Base-by-base conservation (phyloP, 1,140 invertebrate genomes). In the Bombus soroeensis region DNA sequence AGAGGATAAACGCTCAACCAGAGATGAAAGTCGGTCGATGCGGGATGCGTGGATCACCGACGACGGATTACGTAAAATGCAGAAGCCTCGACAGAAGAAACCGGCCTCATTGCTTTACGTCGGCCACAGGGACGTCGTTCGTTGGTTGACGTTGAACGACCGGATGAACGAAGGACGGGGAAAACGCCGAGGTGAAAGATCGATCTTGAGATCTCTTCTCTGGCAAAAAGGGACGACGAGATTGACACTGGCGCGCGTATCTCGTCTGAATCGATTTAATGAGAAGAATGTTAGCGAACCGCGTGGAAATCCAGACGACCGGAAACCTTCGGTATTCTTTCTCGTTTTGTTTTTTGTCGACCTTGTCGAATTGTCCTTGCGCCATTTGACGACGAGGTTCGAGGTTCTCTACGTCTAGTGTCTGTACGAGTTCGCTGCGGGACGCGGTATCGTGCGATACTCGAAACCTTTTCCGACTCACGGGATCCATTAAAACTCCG, bases 21-120 rank as follows among this genome's bases (percentile, higher is more conserved):
- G 59, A 47, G 37, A 59, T 39, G 39, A 68, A 64, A 72, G 57
- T 15, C 28, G 72, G 22, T 5, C 10, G 57, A 47, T 22, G 18
- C 47, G 47, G 47, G 47, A 22, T 74, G 64, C 78, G 72, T 66
- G 64, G 62, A 32, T 25, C n/a, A 0, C 9, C 5, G 41, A 70
- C 73, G n/a, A 70, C 28, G 87, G 89, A 90, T 90, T 86, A 90
- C 89, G 68, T 88, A 88, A 90, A 90, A 88, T 90, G 87, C 87
- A 64, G 43, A 73, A 83, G 81, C 64, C 81, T 88, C 34, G 47
- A 57, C 72, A 57, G 85, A 87, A 81, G 76, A 77, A 83, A 81
- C 64, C 39, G 64, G 47, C 28, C 81, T 80, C 37, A 32, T 83
- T 75, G 57, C 37, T 28, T 6, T 15, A 87, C 74, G 73, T 72